Conservation (phyloP, 2,113 vertebrate genomes). For the Callopanchax toddi region DNA sequence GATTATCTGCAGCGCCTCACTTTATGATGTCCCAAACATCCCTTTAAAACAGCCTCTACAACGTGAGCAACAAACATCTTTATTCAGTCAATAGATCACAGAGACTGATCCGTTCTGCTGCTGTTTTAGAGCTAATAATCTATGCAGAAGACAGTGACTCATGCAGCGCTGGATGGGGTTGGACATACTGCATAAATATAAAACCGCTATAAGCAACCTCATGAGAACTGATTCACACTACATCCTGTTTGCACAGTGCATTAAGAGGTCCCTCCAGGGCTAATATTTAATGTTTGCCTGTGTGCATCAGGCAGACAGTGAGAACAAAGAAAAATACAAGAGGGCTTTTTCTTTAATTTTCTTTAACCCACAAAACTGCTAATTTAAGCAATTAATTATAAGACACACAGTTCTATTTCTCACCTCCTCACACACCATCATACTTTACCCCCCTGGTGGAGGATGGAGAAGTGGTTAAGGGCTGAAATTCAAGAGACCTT, state of each 20-base stretch:
- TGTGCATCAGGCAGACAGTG: conserved; percentile 4
- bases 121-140: conserved; percentile 41
- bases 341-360: conserved; percentile 11
- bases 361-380: conserved; percentile 29
- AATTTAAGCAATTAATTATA: conserved; percentile 72
- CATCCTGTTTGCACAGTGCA: background rate
- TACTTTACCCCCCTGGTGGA: conserved; percentile 53
- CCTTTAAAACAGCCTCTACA: no score
- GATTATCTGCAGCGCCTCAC: no score
- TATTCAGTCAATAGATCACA: background rate
- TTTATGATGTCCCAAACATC: no score
- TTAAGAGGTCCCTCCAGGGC: conserved; percentile 5
- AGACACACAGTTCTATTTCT: conserved; percentile 55
- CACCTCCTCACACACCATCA: conserved; percentile 37
- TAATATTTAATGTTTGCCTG: conserved; percentile 6
- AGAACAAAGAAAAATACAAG: conserved; percentile 11
- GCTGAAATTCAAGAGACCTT: conserved; percentile 74
- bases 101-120: background rate
- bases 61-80: conserved; percentile 14
- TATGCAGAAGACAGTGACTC: conserved; percentile 34
- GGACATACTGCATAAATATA: background rate
- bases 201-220: conserved; percentile 25
- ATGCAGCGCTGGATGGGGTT: background rate
- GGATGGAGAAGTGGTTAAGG: conserved; percentile 57
- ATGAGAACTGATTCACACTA: conserved; percentile 23